Percentiles rank a stretch among this genome's conserved stretches.
Evolutionary conservation across 2,113 vertebrate species (phyloP).

Genomic region (Microcebus tavaratra): DNA sequence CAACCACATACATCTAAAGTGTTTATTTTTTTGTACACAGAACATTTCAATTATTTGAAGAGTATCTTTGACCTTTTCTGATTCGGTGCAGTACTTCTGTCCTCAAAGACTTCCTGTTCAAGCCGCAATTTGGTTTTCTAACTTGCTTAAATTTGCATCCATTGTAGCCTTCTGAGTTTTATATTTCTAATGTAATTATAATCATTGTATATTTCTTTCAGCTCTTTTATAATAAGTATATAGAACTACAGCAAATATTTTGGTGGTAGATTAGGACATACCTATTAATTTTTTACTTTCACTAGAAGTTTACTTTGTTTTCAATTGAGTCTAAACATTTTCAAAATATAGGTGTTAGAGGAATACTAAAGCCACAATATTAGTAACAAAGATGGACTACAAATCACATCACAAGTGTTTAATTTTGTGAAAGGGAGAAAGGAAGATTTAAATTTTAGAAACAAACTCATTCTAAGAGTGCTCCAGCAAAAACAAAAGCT

Average conservation of each 20-base stretch:
- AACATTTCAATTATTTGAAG: conserved; percentile 65
- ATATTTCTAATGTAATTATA: conserved; percentile 27
- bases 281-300: conserved; percentile 45
- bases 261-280: background rate
- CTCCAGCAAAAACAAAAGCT: conserved; percentile 51
- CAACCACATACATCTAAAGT: conserved; percentile 65
- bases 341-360: conserved; percentile 7
- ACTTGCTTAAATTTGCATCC: conserved; percentile 41
- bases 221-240: conserved; percentile 9
- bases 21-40: conserved; percentile 43
- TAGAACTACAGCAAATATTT: conserved; percentile 45
- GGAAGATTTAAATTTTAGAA: conserved; percentile 46
- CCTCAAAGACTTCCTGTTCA: conserved; percentile 56
- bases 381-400: conserved; percentile 13
- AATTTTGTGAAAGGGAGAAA: conserved; percentile 30
- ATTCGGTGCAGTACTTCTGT: conserved; percentile 45
- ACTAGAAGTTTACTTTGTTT: conserved; percentile 35
- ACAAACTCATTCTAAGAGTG: conserved; percentile 7
- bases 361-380: conserved; percentile 46
- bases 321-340: conserved; percentile 44
- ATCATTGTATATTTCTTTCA: background rate
- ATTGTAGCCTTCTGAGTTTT: conserved; percentile 26
- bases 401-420: conserved; percentile 7
- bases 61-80: conserved; percentile 60
- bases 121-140: conserved; percentile 43